Percentiles rank a stretch among this genome's conserved stretches.
phyloP scores from a whole-genome alignment of 2,797 vertebrate species.

The Monodelphis domestica region DNA sequence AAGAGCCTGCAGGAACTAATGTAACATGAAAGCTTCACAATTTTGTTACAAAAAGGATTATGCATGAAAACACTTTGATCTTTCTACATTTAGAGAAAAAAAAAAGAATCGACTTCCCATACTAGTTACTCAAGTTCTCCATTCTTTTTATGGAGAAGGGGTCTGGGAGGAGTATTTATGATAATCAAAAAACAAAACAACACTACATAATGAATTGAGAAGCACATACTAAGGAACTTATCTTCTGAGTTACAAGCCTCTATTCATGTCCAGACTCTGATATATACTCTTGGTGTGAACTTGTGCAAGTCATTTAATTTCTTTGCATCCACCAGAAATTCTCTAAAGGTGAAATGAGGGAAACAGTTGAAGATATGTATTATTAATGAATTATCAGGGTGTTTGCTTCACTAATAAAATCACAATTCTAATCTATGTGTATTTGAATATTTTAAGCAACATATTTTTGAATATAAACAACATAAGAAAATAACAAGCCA shows the following conservation, averaged over 20 bases:
- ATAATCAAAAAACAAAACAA: neutral
- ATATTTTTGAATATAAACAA: neutral
- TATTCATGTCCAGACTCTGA: neutral
- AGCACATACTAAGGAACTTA: neutral
- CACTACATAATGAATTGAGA: neutral
- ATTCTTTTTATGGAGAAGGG: neutral
- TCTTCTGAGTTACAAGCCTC: neutral
- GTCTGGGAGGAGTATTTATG: neutral
- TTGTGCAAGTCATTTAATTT: neutral
- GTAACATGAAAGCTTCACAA: conserved; percentile 66
- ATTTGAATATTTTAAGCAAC: neutral
- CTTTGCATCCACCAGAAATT: neutral
- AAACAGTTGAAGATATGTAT: neutral
- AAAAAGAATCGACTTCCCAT: conserved; percentile 57
- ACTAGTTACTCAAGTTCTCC: neutral
- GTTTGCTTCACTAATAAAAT: neutral
- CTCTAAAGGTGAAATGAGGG: neutral
- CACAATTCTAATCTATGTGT: neutral
- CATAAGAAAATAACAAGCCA: neutral
- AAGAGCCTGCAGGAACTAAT: conserved; percentile 56
- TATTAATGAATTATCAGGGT: neutral
- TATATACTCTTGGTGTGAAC: neutral
- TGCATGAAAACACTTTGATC: conserved; percentile 66
- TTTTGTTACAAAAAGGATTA: conserved; percentile 59
- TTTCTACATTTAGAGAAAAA: no score